Evolutionary conservation across 1,140 invertebrate species (phyloP).

Genomic region (Pristionchus pacificus): DNA sequence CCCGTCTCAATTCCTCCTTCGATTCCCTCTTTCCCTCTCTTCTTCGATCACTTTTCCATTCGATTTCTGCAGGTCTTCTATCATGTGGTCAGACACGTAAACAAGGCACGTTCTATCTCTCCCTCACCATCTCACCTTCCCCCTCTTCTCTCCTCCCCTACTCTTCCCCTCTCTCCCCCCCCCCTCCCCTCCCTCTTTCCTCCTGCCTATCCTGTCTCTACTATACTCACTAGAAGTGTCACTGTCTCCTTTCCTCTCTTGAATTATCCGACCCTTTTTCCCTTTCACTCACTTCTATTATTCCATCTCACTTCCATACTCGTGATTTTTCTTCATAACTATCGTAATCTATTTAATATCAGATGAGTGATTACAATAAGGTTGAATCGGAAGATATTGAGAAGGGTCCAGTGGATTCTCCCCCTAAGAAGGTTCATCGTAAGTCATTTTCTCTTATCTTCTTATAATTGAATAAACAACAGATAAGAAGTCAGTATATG

Average conservation of each 20-base stretch:
- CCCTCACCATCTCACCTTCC: neutral
- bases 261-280: neutral
- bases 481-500: neutral
- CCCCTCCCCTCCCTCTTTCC: neutral
- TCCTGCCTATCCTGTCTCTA: neutral
- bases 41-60: too few species aligned
- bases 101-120: too few species aligned
- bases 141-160: neutral
- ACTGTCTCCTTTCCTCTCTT: neutral
- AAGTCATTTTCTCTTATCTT: neutral
- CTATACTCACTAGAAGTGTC: too few species aligned
- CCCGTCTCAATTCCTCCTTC: too few species aligned
- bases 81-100: too few species aligned
- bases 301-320: neutral
- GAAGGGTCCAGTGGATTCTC: neutral
- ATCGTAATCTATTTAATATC: neutral
- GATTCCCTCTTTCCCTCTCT: too few species aligned
- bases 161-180: neutral
- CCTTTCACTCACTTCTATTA: neutral
- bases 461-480: neutral
- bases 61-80: too few species aligned
- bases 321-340: neutral
- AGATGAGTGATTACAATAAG: neutral
- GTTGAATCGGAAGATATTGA: neutral
- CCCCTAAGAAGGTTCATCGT: neutral